These are phyloP conservation scores for Nebria brevicollis DNA, from an alignment of 2,888 invertebrate species.

Conservation along the genomic window DNA sequence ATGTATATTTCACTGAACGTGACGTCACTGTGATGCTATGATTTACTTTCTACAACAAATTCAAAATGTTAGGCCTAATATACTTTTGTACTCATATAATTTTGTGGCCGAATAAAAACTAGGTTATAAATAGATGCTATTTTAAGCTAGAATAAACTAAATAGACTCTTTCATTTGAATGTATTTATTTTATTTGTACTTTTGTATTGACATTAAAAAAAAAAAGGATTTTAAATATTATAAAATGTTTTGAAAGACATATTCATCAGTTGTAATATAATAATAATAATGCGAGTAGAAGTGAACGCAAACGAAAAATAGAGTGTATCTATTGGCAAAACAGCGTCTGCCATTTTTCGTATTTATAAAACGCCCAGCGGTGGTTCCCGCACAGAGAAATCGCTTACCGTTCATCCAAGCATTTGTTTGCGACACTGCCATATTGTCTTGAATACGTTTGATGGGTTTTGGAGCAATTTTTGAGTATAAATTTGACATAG, in stretches of 20 bases:
- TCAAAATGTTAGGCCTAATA: background rate
- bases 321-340: too few species aligned
- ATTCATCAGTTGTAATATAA: constrained; percentile 6
- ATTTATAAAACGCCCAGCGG: constrained; percentile 44
- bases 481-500: constrained; percentile 81
- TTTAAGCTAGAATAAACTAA: too few species aligned
- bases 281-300: too few species aligned
- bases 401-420: constrained; percentile 88
- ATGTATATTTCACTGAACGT: too few species aligned
- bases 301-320: too few species aligned
- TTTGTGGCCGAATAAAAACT: background rate
- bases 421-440: constrained; percentile 83
- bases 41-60: background rate
- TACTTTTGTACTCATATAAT: background rate
- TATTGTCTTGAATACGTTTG: constrained; percentile 80
- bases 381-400: constrained; percentile 26
- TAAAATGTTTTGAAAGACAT: too few species aligned
- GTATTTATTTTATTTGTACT: background rate
- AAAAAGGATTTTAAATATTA: too few species aligned
- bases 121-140: background rate
- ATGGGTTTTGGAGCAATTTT: constrained; percentile 79
- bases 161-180: background rate
- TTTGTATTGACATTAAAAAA: too few species aligned
- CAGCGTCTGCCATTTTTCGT: constrained; percentile 39
- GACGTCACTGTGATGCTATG: too few species aligned